Evolutionary conservation across 2,888 invertebrate genomes (phyloP).

Genomic region (Drosophila incognita): DNA sequence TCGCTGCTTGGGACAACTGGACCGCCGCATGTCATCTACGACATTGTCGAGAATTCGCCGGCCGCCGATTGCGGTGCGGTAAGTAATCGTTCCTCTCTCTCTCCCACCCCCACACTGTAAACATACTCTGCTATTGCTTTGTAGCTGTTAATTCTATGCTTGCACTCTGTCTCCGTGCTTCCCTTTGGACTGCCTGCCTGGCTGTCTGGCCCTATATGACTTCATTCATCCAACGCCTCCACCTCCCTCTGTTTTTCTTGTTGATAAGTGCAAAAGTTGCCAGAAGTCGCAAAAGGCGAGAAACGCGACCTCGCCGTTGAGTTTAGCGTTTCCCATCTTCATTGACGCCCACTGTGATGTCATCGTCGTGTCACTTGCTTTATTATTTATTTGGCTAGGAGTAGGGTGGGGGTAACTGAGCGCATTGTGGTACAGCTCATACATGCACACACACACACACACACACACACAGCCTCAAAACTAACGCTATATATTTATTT

Average conservation of each 20-base stretch:
- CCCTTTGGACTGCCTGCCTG: conserved; percentile 28
- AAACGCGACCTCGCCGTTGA: conserved; percentile 38
- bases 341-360: conserved; percentile 56
- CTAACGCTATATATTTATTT: conserved; percentile 57
- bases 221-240: conserved; percentile 54
- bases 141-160: conserved; percentile 22
- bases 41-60: conserved; percentile 96
- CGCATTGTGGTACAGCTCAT: not conserved
- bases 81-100: conserved; percentile 62
- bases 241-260: not conserved
- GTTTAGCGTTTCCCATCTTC: conserved; percentile 33
- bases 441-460: conserved; percentile 1
- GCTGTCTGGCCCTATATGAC: conserved; percentile 36
- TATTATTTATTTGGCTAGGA: conserved; percentile 30
- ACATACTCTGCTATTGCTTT: conserved; percentile 4
- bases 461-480: conserved; percentile 11
- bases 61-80: conserved; percentile 91
- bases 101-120: conserved; percentile 1
- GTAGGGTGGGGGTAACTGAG: not conserved
- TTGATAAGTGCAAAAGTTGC: conserved; percentile 37
- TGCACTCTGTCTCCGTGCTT: conserved; percentile 30
- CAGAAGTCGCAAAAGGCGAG: conserved; percentile 17
- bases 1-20: conserved; percentile 95
- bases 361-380: conserved; percentile 59
- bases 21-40: conserved; percentile 96